phyloP scores from a whole-genome alignment of 2,113 vertebrate species.

The Alligator sinensis region DNA sequence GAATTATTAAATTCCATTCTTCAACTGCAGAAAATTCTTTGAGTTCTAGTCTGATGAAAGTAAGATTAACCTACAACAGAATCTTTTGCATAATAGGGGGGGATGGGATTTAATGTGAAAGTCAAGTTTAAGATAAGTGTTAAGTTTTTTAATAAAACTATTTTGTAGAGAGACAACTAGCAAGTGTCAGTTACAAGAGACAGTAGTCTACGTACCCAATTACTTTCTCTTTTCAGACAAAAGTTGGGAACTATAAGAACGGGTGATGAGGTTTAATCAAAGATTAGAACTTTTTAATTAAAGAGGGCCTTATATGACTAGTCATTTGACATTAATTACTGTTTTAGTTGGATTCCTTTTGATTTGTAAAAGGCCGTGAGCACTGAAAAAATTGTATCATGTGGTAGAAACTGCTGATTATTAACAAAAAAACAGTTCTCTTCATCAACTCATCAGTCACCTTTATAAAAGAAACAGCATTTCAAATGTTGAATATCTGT shows the following conservation, averaged over 20 bases:
- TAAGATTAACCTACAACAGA: not conserved
- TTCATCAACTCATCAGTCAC: conserved; percentile 65
- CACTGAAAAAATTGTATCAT: conserved; percentile 74
- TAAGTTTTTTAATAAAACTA: conserved; percentile 58
- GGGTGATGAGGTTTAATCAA: conserved; percentile 81
- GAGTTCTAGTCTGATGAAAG: not conserved
- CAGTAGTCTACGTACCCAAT: conserved; percentile 73
- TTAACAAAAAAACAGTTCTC: conserved; percentile 78
- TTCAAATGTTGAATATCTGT: conserved; percentile 64
- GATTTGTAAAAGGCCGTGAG: conserved; percentile 79
- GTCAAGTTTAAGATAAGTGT: conserved; percentile 39
- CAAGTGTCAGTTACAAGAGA: conserved; percentile 76
- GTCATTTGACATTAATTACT: conserved; percentile 85
- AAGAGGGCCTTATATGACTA: conserved; percentile 77
- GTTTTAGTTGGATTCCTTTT: conserved; percentile 82
- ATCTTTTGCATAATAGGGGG: not conserved
- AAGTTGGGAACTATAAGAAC: conserved; percentile 76
- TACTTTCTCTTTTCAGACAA: conserved; percentile 76
- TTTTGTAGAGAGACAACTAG: conserved; percentile 73
- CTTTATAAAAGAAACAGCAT: conserved; percentile 61
- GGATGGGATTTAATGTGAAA: not conserved
- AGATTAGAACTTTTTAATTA: conserved; percentile 86
- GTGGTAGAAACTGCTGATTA: conserved; percentile 76
- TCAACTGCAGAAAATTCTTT: not conserved
- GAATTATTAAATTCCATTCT: not conserved